phyloP scores from a whole-genome alignment of 2,113 vertebrate genomes.

The Protobothrops flavoviridis region DNA sequence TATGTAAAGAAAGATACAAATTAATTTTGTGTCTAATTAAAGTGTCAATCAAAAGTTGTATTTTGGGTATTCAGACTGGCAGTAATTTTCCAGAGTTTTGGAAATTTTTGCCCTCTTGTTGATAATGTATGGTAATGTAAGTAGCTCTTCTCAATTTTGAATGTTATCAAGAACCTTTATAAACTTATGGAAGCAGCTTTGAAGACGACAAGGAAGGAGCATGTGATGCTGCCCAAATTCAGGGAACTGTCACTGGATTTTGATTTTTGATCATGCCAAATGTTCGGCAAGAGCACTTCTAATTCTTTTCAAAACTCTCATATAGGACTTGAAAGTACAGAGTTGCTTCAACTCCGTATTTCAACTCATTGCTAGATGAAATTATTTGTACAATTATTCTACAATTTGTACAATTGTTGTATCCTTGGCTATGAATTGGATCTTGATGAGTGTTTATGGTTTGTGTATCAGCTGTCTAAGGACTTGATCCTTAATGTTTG shows the following conservation, averaged over 20 bases:
- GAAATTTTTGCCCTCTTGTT: not conserved
- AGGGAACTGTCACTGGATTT: not conserved
- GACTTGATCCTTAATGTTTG: not conserved
- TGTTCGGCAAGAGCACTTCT: not conserved
- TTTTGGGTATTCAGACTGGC: not conserved
- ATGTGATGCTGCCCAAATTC: not conserved
- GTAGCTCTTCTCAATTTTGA: not conserved
- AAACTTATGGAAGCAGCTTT: not conserved
- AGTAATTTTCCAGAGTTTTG: not conserved
- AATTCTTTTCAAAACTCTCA: not conserved
- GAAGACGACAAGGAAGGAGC: not conserved
- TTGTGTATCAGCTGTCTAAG: not conserved
- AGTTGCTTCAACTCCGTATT: not conserved
- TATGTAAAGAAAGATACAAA: not conserved
- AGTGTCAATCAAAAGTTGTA: not conserved
- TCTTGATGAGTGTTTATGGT: not conserved
- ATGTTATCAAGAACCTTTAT: not conserved
- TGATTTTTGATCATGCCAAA: not conserved
- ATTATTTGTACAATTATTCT: not conserved
- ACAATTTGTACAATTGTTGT: no score
- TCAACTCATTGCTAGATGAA: not conserved
- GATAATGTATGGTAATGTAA: not conserved
- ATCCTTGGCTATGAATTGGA: not conserved
- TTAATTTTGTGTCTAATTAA: not conserved
- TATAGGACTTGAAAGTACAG: not conserved